A percentile compares a stretch with the other conserved stretches of the same genome.
phyloP scores from a whole-genome alignment of 2,797 vertebrate species.

The Esox masquinongy region DNA sequence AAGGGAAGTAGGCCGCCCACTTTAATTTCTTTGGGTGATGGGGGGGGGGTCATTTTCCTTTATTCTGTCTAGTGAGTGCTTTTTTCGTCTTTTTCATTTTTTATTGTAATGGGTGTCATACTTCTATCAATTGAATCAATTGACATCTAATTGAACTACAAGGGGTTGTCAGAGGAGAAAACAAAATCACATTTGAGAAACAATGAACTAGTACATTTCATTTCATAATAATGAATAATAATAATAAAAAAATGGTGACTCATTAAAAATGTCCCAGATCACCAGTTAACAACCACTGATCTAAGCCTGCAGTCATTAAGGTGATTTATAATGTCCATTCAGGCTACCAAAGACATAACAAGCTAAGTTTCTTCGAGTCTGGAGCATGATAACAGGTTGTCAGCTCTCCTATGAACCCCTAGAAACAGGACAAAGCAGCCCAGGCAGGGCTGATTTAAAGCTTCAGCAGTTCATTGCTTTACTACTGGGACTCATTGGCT shows the following conservation, averaged over 20 bases:
- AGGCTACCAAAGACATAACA: conserved; percentile 37
- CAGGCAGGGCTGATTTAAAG: not conserved
- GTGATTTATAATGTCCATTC: conserved; percentile 36
- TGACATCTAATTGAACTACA: not conserved
- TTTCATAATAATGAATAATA: no score
- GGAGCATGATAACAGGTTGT: conserved; percentile 44
- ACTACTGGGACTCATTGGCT: not conserved
- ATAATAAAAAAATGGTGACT: not conserved
- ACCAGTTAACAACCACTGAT: not conserved
- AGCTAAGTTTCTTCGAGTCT: not conserved
- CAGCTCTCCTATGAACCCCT: not conserved
- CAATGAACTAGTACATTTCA: no score
- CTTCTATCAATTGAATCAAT: not conserved
- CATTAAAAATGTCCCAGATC: not conserved
- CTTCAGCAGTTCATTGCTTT: not conserved
- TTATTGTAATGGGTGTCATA: not conserved
- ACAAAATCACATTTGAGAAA: no score
- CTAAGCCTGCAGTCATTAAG: conserved; percentile 27
- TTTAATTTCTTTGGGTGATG: not conserved
- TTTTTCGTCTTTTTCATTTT: not conserved
- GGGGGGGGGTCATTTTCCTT: not conserved
- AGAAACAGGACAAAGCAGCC: conserved; percentile 1
- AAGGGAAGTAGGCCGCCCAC: not conserved
- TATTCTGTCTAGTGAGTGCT: not conserved
- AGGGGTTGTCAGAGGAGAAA: no score